Evolutionary conservation across 35 echinoderm and acorn worm species (phyloP), one percentile per base, ranked within the genome.

Genomic region (Ophiothrix spiculata): DNA sequence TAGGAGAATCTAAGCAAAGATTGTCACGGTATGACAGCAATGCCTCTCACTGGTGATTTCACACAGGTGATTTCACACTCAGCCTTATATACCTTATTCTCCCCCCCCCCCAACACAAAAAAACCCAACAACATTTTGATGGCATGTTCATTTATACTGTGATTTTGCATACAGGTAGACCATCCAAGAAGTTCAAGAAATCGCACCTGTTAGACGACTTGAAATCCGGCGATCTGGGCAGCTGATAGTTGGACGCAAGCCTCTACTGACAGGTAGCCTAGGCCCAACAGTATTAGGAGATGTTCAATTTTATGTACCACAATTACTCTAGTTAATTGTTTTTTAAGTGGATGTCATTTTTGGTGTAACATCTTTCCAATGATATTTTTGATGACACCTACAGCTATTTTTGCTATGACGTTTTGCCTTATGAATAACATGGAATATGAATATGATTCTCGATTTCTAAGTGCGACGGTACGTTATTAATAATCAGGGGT

Each of bases 151-250:
- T 36, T 39, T 75, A 39, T 23, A 39, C 36, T 79, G 14, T 1
- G 69, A 37, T 21, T 16, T 39, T 29, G 6, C 74, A 19, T 12
- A 64, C 79, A 89, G 87, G 87, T 75, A 39, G 56, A 31, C 39
- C 33, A 64, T 49, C 17, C 36, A 89, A 89, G 80, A 83, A 73
- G 39, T 38, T 89, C 13, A 89, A 89, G 39, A 89, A 89, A 81
- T 89, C 87, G 2, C 56, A 89, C 19, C 64, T 82, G 12, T 39
- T 75, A n/a, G 79, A 89, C 17, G 79, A 89, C 34, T 38, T 89
- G 0, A 63, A 82, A 45, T 45, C 49, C 1, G 33, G 38, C 16
- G 54, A 16, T 31, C 1, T 31, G 17, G 49, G 40, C 25, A 82
- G 42, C 80, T 82, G 80, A 82, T 28, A 16, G 31, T 6, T 42